Percentiles rank a stretch among this genome's conserved stretches.
These are phyloP conservation scores for Drosophila bocki DNA, from an alignment of 1,140 invertebrate species.

Conservation along the genomic window DNA sequence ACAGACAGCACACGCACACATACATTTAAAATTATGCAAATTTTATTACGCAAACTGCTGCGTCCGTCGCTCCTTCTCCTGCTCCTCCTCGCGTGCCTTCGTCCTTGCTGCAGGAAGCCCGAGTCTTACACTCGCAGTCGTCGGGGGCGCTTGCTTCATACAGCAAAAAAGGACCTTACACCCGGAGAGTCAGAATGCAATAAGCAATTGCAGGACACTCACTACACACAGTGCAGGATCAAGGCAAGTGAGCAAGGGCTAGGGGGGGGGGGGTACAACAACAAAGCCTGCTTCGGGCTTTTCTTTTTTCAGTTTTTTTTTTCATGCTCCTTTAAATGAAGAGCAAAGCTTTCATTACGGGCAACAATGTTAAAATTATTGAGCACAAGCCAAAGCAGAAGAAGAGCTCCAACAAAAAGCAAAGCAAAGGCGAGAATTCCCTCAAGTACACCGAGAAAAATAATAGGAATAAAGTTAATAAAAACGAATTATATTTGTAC, in stretches of 20 bases:
- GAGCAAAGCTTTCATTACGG: slow-evolving; percentile 84
- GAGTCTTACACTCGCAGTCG: slow-evolving; percentile 64
- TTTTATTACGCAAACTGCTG: slow-evolving; percentile 84
- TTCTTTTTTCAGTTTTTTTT: slow-evolving; percentile 15
- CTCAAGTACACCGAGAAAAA: slow-evolving; percentile 15
- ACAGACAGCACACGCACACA: slow-evolving; percentile 51
- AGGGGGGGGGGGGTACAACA: slow-evolving; percentile 23
- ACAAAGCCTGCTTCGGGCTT: slow-evolving; percentile 38
- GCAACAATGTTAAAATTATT: slow-evolving; percentile 85
- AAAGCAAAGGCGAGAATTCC: slow-evolving; percentile 1
- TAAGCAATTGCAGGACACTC: slow-evolving; percentile 48
- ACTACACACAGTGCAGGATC: slow-evolving; percentile 34
- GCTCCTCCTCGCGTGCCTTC: slow-evolving; percentile 9
- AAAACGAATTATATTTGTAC: neutral
- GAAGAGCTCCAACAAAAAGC: slow-evolving; percentile 21
- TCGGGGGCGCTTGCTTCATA: slow-evolving; percentile 23
- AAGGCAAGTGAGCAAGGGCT: neutral
- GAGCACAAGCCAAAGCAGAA: slow-evolving; percentile 55
- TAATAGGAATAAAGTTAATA: neutral
- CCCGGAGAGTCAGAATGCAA: slow-evolving; percentile 37
- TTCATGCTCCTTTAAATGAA: slow-evolving; percentile 69
- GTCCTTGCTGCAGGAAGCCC: slow-evolving; percentile 64
- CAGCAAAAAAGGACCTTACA: slow-evolving; percentile 67
- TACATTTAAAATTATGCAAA: slow-evolving; percentile 84
- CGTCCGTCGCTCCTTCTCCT: slow-evolving; percentile 48